These are phyloP conservation scores for Leptinotarsa defecta DNA, from an alignment of 1,140 invertebrate genomes.

Conservation along the genomic window DNA sequence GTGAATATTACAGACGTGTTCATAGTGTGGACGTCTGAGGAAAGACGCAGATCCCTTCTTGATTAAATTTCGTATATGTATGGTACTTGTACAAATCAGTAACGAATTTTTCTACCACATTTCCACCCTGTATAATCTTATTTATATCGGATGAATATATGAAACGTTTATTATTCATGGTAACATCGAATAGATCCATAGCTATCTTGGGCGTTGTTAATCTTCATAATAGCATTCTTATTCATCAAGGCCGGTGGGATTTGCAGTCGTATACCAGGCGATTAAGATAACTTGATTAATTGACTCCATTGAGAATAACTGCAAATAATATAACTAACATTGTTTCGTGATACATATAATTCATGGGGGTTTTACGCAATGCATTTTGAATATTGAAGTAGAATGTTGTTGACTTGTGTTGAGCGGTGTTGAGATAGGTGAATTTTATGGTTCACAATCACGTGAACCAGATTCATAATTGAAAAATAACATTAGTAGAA, in stretches of 20 bases:
- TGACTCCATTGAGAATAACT: slow-evolving; percentile 1
- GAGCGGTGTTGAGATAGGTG: not conserved
- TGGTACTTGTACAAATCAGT: no score
- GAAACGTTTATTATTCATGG: slow-evolving; percentile 11
- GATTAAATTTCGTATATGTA: no score
- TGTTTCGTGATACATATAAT: slow-evolving; percentile 5
- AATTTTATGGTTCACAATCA: not conserved
- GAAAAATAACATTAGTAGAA: not conserved
- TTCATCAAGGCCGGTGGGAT: slow-evolving; percentile 15
- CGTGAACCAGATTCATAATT: not conserved
- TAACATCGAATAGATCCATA: slow-evolving; percentile 19
- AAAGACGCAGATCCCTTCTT: no score
- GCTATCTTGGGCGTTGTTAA: slow-evolving; percentile 13
- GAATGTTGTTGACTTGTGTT: not conserved
- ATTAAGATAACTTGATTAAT: slow-evolving; percentile 11
- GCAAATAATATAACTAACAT: slow-evolving; percentile 3
- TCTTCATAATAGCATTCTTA: slow-evolving; percentile 23
- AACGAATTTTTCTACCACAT: no score
- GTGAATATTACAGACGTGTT: no score
- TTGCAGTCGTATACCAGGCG: slow-evolving; percentile 15
- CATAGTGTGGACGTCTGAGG: no score
- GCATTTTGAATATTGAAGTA: not conserved
- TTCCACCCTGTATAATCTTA: not conserved
- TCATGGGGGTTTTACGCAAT: not conserved
- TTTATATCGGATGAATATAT: not conserved